phyloP scores from a whole-genome alignment of 2,888 invertebrate species.

The Eulithis prunata region DNA sequence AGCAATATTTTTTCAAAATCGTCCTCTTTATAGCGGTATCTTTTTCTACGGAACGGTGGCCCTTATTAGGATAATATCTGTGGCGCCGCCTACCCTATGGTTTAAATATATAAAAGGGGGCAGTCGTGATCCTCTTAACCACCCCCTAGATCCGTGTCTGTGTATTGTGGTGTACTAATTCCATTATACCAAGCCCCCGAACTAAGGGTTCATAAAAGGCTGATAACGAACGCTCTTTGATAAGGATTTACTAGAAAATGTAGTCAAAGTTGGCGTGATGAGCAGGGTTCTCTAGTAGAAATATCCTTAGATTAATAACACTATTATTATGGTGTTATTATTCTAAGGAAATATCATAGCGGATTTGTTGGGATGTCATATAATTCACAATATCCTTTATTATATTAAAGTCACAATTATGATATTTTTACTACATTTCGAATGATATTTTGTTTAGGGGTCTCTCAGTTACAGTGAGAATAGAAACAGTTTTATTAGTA shows the following conservation, averaged over 20 bases:
- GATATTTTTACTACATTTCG: no score
- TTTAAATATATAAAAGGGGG: background rate
- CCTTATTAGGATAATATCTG: background rate
- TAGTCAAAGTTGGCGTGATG: slow-evolving; percentile 4
- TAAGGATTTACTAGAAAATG: slow-evolving; percentile 14
- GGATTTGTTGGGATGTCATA: no score
- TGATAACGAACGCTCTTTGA: slow-evolving; percentile 10
- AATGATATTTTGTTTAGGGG: no score
- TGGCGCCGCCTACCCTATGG: background rate
- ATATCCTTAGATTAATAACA: no score
- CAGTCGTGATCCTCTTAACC: background rate
- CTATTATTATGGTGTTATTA: no score
- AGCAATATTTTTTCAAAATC: no score
- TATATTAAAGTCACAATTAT: no score
- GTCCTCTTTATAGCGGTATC: no score
- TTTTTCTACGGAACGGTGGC: background rate
- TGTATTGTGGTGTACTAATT: slow-evolving; percentile 9
- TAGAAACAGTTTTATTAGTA: no score
- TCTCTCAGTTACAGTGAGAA: no score
- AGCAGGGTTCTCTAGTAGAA: background rate
- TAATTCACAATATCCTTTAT: no score
- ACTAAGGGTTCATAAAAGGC: slow-evolving; percentile 16
- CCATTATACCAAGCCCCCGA: slow-evolving; percentile 13
- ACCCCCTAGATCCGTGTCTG: slow-evolving; percentile 2
- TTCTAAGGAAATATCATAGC: no score